phyloP scores from a whole-genome alignment of 2,113 vertebrate genomes.

The Hyla sarda region DNA sequence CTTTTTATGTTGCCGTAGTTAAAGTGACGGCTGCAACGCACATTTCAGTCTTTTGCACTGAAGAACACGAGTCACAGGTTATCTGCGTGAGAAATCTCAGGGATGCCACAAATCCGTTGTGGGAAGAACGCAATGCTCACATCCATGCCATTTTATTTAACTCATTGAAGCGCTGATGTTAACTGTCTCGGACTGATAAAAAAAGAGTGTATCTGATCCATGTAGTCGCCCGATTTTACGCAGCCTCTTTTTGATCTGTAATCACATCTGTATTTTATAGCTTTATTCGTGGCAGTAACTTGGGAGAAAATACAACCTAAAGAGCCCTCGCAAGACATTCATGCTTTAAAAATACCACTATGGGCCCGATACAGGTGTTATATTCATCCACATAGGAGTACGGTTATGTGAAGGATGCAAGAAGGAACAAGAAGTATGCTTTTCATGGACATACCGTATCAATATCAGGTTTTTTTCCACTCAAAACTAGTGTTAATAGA shows the following conservation, averaged over 20 bases:
- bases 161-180: neutral
- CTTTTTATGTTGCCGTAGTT: constrained; percentile 35
- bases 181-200: neutral
- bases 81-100: constrained; percentile 44
- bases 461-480: constrained; percentile 1
- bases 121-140: constrained; percentile 22
- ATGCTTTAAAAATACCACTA: neutral
- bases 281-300: neutral
- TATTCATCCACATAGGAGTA: neutral
- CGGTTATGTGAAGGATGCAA: neutral
- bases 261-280: neutral
- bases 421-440: neutral
- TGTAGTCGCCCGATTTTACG: neutral
- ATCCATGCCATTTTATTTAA: constrained; percentile 27
- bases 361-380: neutral
- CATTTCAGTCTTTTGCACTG: constrained; percentile 26
- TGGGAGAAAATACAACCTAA: neutral
- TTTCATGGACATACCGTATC: neutral
- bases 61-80: constrained; percentile 39
- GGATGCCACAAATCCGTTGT: constrained; percentile 44
- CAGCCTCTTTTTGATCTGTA: neutral
- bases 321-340: neutral
- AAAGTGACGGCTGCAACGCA: constrained; percentile 35
- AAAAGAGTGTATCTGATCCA: neutral
- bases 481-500: constrained; percentile 27